Evolutionary conservation across 2,797 vertebrate genomes (phyloP).

Genomic region (Anguilla anguilla): DNA sequence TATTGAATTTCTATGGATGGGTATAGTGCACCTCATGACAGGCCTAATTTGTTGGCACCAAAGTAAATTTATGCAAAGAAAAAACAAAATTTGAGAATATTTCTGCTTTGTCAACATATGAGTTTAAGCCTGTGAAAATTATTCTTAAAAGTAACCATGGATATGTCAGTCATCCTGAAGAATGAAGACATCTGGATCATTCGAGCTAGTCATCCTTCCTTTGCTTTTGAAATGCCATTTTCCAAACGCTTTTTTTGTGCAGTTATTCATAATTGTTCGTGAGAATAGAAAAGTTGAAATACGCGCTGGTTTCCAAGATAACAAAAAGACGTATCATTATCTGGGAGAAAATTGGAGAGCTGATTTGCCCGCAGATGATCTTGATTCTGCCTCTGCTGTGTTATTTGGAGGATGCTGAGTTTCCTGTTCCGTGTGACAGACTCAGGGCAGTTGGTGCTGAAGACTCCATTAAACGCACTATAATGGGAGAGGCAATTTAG

Average conservation of each 20-base stretch:
- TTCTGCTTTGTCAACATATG: background rate
- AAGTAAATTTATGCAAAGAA: background rate
- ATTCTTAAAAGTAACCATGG: background rate
- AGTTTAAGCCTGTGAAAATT: background rate
- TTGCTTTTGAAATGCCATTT: background rate
- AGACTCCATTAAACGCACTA: background rate
- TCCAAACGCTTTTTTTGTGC: background rate
- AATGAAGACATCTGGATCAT: conserved; percentile 20
- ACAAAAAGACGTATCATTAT: conserved; percentile 22
- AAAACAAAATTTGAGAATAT: background rate
- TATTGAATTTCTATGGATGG: background rate
- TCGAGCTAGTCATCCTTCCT: background rate
- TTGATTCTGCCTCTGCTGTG: background rate
- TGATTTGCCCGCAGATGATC: background rate
- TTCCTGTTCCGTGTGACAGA: background rate
- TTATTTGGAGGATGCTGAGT: background rate
- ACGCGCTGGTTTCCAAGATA: background rate
- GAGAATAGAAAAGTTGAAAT: conserved; percentile 4
- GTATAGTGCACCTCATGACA: background rate
- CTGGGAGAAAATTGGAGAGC: background rate
- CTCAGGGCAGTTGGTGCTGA: background rate
- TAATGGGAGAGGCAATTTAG: background rate
- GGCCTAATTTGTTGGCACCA: background rate
- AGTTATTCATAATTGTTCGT: conserved; percentile 9
- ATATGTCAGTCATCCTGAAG: background rate